Evolutionary conservation across 2,888 invertebrate genomes (phyloP).

Genomic region (Thysanoteuthis rhombus): DNA sequence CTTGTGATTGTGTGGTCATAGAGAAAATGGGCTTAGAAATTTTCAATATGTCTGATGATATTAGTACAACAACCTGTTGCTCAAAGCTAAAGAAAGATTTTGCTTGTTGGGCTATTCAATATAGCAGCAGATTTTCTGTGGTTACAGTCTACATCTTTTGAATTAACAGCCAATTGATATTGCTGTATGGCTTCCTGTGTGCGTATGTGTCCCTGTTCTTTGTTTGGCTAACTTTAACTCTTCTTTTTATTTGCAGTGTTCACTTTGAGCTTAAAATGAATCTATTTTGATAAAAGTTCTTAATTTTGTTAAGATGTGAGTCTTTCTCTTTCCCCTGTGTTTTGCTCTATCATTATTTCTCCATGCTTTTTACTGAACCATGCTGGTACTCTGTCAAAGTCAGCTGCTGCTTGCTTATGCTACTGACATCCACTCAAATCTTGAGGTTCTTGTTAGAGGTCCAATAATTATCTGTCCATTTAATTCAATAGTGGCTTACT

Average conservation of each 20-base stretch:
- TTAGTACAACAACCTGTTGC: background rate
- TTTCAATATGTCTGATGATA: background rate
- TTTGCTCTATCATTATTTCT: background rate
- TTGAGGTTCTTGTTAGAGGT: background rate
- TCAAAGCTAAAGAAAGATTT: background rate
- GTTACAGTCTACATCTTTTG: background rate
- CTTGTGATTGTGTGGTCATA: background rate
- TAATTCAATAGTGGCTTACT: background rate
- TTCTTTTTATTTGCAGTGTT: background rate
- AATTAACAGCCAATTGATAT: background rate
- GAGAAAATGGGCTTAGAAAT: background rate
- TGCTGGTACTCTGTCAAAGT: background rate
- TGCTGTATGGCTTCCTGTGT: background rate
- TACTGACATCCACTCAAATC: no score
- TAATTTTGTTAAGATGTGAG: background rate
- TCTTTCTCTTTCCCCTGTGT: background rate
- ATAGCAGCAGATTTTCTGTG: background rate
- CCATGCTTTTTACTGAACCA: background rate
- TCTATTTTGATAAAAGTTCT: background rate
- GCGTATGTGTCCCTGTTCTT: background rate
- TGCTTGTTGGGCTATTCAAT: constrained; percentile 12
- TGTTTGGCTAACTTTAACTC: background rate
- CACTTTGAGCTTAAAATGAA: background rate
- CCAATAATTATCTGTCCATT: background rate
- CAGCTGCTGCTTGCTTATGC: background rate